Evolutionary conservation across 2,113 vertebrate genomes (phyloP).

Genomic region (Mirza zaza): DNA sequence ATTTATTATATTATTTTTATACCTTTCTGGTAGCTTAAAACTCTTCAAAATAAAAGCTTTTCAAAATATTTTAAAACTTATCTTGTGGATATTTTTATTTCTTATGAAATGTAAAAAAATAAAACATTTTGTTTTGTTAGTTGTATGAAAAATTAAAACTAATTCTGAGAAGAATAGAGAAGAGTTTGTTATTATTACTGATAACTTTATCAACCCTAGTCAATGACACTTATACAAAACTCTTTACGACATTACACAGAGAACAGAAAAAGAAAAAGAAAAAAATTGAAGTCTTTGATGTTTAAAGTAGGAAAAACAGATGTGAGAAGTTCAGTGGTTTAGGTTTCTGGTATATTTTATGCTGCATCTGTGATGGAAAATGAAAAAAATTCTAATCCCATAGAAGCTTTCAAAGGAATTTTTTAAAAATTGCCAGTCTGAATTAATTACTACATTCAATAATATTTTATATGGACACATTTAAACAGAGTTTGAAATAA

Average conservation of each 20-base stretch:
- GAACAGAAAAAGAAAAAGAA: neutral
- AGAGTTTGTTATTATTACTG: neutral
- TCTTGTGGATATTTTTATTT: neutral
- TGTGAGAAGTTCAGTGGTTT: neutral
- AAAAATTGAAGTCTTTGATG: neutral
- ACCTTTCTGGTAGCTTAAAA: constrained; percentile 38
- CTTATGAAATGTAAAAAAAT: neutral
- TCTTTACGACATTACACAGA: neutral
- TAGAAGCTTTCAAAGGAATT: constrained; percentile 24
- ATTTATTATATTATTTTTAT: neutral
- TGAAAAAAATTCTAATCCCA: constrained; percentile 31
- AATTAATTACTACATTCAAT: constrained; percentile 51
- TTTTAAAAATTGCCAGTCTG: constrained; percentile 26
- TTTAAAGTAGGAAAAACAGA: constrained; percentile 50
- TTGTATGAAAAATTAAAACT: neutral
- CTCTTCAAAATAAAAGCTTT: neutral
- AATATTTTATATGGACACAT: constrained; percentile 51
- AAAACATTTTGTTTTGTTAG: constrained; percentile 41
- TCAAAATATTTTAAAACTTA: neutral
- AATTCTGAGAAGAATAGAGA: neutral
- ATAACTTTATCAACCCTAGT: neutral
- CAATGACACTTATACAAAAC: neutral
- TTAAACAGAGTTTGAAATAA: constrained; percentile 51
- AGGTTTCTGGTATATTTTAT: constrained; percentile 47
- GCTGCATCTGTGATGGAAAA: constrained; percentile 50